Percentiles rank a stretch among this genome's conserved stretches.
Conservation (phyloP, 2,113 vertebrate genomes). For the Crotalus horridus region DNA sequence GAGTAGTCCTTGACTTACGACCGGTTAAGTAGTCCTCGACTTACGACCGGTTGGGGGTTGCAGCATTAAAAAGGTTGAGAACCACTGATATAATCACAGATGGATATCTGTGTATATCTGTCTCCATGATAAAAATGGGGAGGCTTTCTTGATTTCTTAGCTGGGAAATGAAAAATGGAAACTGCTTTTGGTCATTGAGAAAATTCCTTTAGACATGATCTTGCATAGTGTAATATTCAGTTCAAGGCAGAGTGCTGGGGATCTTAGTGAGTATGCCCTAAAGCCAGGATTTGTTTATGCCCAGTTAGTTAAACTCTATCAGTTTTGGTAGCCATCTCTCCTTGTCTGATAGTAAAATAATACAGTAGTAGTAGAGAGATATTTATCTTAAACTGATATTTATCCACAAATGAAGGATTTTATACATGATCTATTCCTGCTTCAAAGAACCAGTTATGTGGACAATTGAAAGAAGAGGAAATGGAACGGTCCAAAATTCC, state of each 20-base stretch:
- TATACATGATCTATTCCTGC: background rate
- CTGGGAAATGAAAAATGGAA: background rate
- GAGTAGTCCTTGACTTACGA: no score
- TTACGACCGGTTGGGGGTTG: no score
- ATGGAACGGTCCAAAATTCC: background rate
- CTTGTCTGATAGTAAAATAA: background rate
- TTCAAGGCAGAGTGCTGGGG: background rate
- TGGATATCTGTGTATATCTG: background rate
- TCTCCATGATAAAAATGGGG: background rate
- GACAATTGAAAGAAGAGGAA: background rate
- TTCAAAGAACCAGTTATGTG: background rate
- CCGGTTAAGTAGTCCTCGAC: no score
- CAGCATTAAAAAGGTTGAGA: no score
- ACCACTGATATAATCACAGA: no score
- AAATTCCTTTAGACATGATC: background rate
- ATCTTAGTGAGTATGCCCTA: background rate
- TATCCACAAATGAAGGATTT: background rate
- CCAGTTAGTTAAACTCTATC: background rate
- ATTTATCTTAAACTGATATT: background rate
- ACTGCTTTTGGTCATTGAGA: no score
- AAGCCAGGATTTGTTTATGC: background rate
- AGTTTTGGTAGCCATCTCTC: background rate
- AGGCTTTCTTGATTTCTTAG: background rate
- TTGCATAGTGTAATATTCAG: background rate
- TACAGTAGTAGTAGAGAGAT: background rate